Evolutionary conservation across 2,888 invertebrate genomes (phyloP).

Genomic region (Serripes groenlandicus): DNA sequence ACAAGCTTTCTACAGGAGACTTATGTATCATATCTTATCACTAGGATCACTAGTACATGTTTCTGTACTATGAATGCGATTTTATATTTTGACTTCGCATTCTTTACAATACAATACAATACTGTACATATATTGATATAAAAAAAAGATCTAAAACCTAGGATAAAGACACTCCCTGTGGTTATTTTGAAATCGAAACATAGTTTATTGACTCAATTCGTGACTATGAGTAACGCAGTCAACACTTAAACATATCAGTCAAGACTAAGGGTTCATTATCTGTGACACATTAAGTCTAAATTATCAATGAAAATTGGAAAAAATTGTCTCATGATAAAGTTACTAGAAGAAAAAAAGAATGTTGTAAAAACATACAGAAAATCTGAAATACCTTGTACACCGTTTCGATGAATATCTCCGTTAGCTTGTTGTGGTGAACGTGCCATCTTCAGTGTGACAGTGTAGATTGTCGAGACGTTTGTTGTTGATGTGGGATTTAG

Average conservation of each 20-base stretch:
- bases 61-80: not conserved
- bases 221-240: constrained; percentile 17
- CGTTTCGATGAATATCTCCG: not conserved
- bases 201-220: too few relatives aligned
- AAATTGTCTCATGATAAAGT: not conserved
- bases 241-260: not conserved
- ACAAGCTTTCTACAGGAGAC: too few relatives aligned
- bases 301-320: constrained; percentile 3
- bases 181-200: too few relatives aligned
- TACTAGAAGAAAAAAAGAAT: not conserved
- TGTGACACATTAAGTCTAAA: not conserved
- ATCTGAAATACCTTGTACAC: not conserved
- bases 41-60: too few relatives aligned
- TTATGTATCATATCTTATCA: too few relatives aligned
- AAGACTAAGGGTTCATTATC: not conserved
- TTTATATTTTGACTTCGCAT: not conserved
- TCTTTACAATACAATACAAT: too few relatives aligned
- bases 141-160: too few relatives aligned
- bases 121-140: too few relatives aligned
- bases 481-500: not conserved
- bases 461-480: not conserved
- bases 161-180: too few relatives aligned
- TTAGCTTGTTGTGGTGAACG: constrained; percentile 5
- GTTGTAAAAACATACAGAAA: not conserved
- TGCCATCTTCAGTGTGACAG: too few relatives aligned